Percentiles rank a stretch among this genome's conserved stretches.
Conservation (phyloP, 2,797 vertebrate species). For the Ctenosaura bakeri region DNA sequence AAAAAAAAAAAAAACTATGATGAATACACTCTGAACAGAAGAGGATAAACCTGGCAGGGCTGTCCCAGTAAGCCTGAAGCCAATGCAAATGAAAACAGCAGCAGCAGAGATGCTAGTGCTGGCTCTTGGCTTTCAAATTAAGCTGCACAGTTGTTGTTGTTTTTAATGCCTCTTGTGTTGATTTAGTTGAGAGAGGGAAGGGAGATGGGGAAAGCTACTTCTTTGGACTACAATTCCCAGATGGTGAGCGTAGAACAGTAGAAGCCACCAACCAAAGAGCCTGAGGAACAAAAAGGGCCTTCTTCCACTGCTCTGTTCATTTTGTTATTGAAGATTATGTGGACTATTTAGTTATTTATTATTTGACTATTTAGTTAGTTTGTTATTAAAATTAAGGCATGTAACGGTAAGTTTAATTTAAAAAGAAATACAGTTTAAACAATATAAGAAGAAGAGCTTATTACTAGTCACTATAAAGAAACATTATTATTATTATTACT, state of each 20-base stretch:
- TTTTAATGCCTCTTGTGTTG: not conserved
- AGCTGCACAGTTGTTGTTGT: not conserved
- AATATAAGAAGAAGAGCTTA: too few species aligned
- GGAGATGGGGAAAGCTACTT: not conserved
- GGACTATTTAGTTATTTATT: not conserved
- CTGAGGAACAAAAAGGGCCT: too few species aligned
- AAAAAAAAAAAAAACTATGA: constrained; percentile 57
- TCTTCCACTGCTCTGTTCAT: not conserved
- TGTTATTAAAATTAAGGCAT: not conserved
- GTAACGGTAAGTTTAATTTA: not conserved
- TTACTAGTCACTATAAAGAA: too few species aligned
- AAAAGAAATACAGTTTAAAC: not conserved
- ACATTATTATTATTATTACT: too few species aligned
- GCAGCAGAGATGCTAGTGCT: not conserved
- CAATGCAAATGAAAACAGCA: not conserved
- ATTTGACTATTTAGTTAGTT: not conserved
- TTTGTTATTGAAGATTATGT: not conserved
- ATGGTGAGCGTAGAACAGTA: not conserved
- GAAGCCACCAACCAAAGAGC: not conserved
- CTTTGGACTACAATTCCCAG: not conserved
- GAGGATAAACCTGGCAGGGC: constrained; percentile 24
- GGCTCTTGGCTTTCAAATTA: constrained; percentile 9
- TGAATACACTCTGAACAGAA: constrained; percentile 32
- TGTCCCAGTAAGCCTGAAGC: not conserved
- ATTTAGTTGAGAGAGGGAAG: not conserved